phyloP scores from a whole-genome alignment of 2,113 vertebrate genomes.

The Thomomys bottae region DNA sequence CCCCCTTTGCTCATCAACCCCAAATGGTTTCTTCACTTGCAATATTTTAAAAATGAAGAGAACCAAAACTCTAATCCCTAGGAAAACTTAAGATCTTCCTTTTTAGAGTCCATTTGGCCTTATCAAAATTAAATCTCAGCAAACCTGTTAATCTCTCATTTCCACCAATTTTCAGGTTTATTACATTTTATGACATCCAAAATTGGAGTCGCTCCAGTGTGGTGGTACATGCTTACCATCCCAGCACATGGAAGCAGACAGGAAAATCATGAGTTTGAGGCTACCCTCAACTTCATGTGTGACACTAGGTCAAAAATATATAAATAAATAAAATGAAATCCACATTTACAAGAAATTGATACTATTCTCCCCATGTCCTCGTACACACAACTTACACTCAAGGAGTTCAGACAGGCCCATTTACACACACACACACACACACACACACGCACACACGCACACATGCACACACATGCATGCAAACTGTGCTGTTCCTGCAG shows the following conservation, averaged over 20 bases:
- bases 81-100: not conserved
- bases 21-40: slow-evolving; percentile 10
- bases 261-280: not conserved
- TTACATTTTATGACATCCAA: slow-evolving; percentile 10
- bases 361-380: not conserved
- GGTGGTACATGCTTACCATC: not conserved
- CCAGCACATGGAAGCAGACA: not conserved
- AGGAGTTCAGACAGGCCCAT: not conserved
- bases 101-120: not conserved
- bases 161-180: slow-evolving; percentile 15
- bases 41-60: not conserved
- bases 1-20: not conserved
- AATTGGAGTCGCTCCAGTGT: not conserved
- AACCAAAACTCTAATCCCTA: not conserved
- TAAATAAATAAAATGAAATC: not conserved
- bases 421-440: too few relatives aligned
- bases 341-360: slow-evolving; percentile 5
- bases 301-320: not conserved
- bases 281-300: not conserved
- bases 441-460: too few relatives aligned
- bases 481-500: not conserved
- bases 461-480: not conserved
- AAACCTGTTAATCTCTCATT: slow-evolving; percentile 18
- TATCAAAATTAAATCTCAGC: slow-evolving; percentile 29
- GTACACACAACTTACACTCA: not conserved